Base-by-base conservation (phyloP, 2,797 vertebrate species). In the Oreochromis grahami region DNA sequence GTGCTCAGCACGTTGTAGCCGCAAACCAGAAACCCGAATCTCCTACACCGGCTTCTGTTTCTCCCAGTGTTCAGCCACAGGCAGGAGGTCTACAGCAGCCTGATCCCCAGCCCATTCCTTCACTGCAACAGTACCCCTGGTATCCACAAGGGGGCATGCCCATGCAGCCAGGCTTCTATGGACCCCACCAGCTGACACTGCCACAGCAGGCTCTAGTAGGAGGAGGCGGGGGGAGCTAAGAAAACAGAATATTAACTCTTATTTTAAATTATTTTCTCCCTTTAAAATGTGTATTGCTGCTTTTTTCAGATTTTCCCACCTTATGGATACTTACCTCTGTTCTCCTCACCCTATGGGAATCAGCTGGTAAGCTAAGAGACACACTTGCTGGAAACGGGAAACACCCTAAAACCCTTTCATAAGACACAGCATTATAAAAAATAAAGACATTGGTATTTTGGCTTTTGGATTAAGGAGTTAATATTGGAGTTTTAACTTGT, bases 161-260 rank as follows among this genome's bases (percentile, higher is more conserved):
- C 6, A 17, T 90, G 84, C 93, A 86, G 53, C 86, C 78, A 0
- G 70, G 7, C 21, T 2, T 84, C 6, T 68, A 82, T 6, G 86
- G 84, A 82, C 21, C 84, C 53, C 90, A 87, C 80, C 91, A 91
- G 88, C 87, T 82, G 2, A 11, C 38, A 15, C 34, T 83, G 24
- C 76, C 81, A 51, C 92, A 93, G 58, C 92, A 93, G 41, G 92
- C 90, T 60, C 56, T 89, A 87, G 93, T 93, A 88, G 38, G 91
- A 78, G 4, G 52, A 11, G 9, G 29, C 5, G 6, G 12, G 7
- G 65, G 19, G 38, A 34, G 8, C 11, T 70, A 21, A 53, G 14
- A 34, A 34, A 60, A 14, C 21, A 2, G 14, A 19, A 24, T 24
- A 15, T 45, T 6, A 12, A 24, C 24, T 45, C 38, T 53, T 19